A percentile compares a stretch with the other conserved stretches of the same genome.
Conservation (phyloP, 2,888 invertebrate species). For the Odontomyia ornata region DNA sequence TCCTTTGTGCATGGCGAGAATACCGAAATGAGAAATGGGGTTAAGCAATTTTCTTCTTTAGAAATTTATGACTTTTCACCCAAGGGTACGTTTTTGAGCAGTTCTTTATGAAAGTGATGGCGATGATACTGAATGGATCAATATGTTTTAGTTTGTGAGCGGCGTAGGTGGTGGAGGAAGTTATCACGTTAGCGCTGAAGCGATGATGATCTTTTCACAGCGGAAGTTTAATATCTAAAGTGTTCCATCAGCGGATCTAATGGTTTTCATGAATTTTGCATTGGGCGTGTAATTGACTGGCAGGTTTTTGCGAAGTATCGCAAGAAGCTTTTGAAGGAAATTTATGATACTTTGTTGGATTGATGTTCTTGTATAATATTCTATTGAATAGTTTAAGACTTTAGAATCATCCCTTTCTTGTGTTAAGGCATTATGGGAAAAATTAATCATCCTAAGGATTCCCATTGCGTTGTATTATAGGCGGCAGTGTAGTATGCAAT, state of each 20-base stretch:
- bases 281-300: neutral
- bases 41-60: neutral
- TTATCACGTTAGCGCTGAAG: too few relatives aligned
- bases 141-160: neutral
- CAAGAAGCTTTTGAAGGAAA: too few relatives aligned
- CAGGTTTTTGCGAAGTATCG: neutral
- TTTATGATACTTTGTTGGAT: too few relatives aligned
- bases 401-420: too few relatives aligned
- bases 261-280: neutral
- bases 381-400: too few relatives aligned
- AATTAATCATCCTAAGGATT: too few relatives aligned
- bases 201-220: neutral
- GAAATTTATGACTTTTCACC: constrained; percentile 12
- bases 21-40: constrained; percentile 8
- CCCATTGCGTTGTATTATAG: too few relatives aligned
- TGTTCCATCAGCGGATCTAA: neutral
- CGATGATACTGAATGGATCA: neutral
- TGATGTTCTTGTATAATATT: too few relatives aligned
- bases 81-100: neutral
- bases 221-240: neutral
- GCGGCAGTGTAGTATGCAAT: too few relatives aligned
- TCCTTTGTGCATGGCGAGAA: neutral
- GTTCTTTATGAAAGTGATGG: neutral
- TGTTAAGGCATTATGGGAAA: too few relatives aligned
- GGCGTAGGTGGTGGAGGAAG: too few relatives aligned